Conservation (phyloP, 2,888 invertebrate species). For the Drosophila lutescens region DNA sequence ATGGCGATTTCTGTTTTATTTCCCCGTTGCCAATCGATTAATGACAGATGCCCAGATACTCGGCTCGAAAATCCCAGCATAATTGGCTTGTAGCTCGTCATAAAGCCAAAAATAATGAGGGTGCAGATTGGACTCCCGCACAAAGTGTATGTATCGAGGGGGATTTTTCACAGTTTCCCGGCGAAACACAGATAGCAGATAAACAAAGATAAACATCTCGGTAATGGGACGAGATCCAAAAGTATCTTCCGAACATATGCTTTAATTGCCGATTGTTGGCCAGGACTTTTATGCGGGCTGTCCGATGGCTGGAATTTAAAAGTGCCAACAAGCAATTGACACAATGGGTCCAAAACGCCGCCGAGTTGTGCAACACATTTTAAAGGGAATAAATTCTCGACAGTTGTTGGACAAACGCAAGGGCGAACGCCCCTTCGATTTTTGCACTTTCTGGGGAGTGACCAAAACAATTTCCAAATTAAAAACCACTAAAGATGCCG, state of each 20-base stretch:
- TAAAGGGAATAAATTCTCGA: slow-evolving; percentile 10
- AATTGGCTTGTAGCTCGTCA: slow-evolving; percentile 73
- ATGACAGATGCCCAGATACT: slow-evolving; percentile 57
- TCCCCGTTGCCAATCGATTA: slow-evolving; percentile 59
- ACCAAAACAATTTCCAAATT: slow-evolving; percentile 76
- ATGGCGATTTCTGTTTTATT: slow-evolving; percentile 43
- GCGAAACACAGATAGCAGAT: slow-evolving; percentile 48
- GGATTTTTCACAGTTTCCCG: slow-evolving; percentile 56
- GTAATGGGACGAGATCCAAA: slow-evolving; percentile 73
- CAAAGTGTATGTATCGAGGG: slow-evolving; percentile 35
- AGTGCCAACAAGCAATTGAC: slow-evolving; percentile 64
- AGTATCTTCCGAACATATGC: slow-evolving; percentile 66
- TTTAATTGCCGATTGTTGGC: slow-evolving; percentile 73
- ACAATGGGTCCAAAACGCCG: slow-evolving; percentile 29
- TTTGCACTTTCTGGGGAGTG: slow-evolving; percentile 53
- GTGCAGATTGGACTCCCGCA: slow-evolving; percentile 47
- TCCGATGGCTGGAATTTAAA: slow-evolving; percentile 16
- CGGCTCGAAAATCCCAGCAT: slow-evolving; percentile 60
- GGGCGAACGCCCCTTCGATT: slow-evolving; percentile 36
- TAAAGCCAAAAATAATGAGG: slow-evolving; percentile 78
- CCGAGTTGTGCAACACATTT: slow-evolving; percentile 13
- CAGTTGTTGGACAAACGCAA: slow-evolving; percentile 73
- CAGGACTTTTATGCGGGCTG: slow-evolving; percentile 68
- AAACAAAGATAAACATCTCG: slow-evolving; percentile 80
- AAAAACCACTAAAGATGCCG: slow-evolving; percentile 78